Percentiles rank a stretch among this genome's conserved stretches.
phyloP scores from a whole-genome alignment of 2,113 vertebrate genomes.

The Gila orcuttii region DNA sequence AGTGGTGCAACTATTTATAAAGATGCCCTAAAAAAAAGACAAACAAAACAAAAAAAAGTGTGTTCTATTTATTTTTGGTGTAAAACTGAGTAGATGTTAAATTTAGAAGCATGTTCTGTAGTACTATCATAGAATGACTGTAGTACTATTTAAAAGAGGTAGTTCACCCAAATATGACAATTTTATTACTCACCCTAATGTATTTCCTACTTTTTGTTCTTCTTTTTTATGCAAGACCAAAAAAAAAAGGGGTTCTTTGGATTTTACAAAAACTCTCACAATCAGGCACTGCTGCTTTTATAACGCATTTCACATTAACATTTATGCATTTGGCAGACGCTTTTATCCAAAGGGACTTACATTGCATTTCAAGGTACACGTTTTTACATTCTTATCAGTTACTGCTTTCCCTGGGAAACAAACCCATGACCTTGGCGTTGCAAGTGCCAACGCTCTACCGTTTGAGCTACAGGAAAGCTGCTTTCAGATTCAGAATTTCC shows the following conservation, averaged over 20 bases:
- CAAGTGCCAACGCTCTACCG: too few species aligned
- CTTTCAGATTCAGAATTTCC: too few species aligned
- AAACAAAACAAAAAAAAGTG: conserved; percentile 25
- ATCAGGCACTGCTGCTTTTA: too few species aligned
- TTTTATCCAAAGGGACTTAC: too few species aligned
- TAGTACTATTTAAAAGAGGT: neutral
- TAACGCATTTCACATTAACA: too few species aligned
- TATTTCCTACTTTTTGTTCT: neutral
- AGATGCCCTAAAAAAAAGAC: conserved; percentile 51
- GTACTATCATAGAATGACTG: neutral
- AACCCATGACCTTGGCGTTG: too few species aligned
- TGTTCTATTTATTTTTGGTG: conserved; percentile 23
- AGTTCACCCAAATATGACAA: neutral
- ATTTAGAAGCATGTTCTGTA: neutral
- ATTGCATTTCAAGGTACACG: too few species aligned
- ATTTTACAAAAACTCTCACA: too few species aligned
- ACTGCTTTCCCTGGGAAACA: too few species aligned
- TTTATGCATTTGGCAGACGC: too few species aligned
- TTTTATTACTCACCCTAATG: neutral
- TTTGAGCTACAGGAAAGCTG: too few species aligned
- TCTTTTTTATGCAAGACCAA: neutral
- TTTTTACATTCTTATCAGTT: too few species aligned
- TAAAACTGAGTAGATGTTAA: neutral
- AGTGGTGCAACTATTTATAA: conserved; percentile 55
- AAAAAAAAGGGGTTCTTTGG: neutral